phyloP scores from a whole-genome alignment of 2,888 invertebrate genomes.

The Buathra laborator region DNA sequence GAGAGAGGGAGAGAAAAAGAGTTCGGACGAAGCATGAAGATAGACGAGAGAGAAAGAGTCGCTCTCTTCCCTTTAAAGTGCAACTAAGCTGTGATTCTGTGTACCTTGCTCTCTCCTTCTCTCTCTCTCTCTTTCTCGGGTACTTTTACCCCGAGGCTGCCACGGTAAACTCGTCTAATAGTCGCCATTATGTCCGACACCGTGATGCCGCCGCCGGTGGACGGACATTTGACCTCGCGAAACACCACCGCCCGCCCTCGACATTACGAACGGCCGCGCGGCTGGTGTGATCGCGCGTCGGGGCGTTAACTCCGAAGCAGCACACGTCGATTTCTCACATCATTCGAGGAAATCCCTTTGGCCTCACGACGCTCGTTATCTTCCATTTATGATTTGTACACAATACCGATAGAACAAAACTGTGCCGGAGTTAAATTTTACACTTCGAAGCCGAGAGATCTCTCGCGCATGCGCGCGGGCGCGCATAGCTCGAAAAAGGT shows the following conservation, averaged over 20 bases:
- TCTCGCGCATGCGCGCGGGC: background rate
- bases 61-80: constrained; percentile 16
- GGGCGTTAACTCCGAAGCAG: constrained; percentile 58
- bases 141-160: constrained; percentile 50
- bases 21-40: background rate
- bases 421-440: background rate
- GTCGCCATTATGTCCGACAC: constrained; percentile 69
- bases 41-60: background rate
- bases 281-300: constrained; percentile 5
- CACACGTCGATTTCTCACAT: constrained; percentile 37
- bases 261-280: constrained; percentile 19
- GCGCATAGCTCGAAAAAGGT: constrained; percentile 16
- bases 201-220: constrained; percentile 61
- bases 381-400: background rate
- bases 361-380: constrained; percentile 31
- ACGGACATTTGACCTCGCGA: constrained; percentile 68
- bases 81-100: constrained; percentile 5
- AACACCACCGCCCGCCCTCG: constrained; percentile 54
- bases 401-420: background rate
- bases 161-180: constrained; percentile 69
- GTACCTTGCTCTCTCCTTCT: constrained; percentile 3
- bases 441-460: background rate
- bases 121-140: constrained; percentile 2
- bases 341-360: constrained; percentile 61
- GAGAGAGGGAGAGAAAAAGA: constrained; percentile 34